A percentile compares a stretch with the other conserved stretches of the same genome.
Conservation (phyloP, 2,797 vertebrate genomes). For the Aldrovandia affinis region DNA sequence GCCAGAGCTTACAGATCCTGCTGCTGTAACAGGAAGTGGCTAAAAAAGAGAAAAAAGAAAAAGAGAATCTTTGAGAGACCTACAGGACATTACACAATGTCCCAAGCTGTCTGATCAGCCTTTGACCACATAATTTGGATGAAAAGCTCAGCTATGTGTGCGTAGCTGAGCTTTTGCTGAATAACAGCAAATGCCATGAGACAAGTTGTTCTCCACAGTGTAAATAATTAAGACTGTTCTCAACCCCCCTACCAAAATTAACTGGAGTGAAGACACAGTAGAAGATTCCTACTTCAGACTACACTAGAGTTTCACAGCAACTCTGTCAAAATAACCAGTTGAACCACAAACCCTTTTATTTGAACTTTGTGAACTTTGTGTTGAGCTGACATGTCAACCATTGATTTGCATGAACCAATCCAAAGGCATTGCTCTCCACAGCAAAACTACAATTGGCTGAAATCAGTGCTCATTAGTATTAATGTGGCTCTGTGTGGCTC, state of each 20-base stretch:
- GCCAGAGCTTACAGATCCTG: background rate
- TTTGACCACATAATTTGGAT: background rate
- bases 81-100: background rate
- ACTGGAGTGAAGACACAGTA: background rate
- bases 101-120: background rate
- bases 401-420: background rate
- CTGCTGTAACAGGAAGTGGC: constrained; percentile 4
- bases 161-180: background rate
- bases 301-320: background rate
- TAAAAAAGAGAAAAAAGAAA: constrained; percentile 12
- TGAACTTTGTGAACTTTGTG: background rate
- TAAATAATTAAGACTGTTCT: background rate
- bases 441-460: constrained; percentile 24
- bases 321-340: background rate
- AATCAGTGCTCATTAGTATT: constrained; percentile 54
- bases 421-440: background rate
- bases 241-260: background rate
- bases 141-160: background rate
- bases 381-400: background rate
- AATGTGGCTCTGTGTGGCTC: no score
- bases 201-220: background rate
- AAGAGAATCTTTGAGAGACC: background rate
- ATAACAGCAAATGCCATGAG: background rate
- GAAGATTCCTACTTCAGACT: background rate
- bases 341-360: background rate